These are phyloP conservation scores for Schizothorax lantsangensis DNA, from an alignment of 2,797 vertebrate species.

Conservation along the genomic window DNA sequence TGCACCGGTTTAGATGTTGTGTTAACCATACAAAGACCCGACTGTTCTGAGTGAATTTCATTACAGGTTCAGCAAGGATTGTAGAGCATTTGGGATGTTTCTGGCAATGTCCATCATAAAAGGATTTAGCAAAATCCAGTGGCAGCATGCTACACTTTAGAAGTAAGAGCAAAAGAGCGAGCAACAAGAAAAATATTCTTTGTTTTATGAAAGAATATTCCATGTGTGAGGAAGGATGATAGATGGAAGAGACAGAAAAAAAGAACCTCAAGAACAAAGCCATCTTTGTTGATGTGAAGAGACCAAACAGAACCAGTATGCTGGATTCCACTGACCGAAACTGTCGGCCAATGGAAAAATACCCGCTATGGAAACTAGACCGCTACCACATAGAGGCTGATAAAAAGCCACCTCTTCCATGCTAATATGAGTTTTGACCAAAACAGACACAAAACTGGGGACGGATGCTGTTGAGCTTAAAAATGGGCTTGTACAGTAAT, in stretches of 20 bases:
- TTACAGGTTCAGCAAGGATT: neutral
- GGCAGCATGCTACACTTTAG: constrained; percentile 58
- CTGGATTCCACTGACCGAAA: constrained; percentile 22
- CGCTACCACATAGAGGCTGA: neutral
- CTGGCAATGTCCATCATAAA: neutral
- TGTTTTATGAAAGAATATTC: constrained; percentile 44
- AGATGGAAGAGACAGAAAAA: constrained; percentile 42
- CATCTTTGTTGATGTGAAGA: constrained; percentile 60
- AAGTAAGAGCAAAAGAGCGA: constrained; percentile 58
- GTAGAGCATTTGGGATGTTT: constrained; percentile 6
- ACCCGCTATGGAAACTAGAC: neutral
- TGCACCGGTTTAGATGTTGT: neutral
- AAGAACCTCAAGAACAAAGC: constrained; percentile 57
- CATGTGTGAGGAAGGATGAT: constrained; percentile 44
- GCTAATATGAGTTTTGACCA: neutral
- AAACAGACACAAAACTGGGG: neutral
- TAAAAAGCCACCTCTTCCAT: neutral
- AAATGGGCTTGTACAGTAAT: constrained; percentile 9
- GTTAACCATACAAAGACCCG: neutral
- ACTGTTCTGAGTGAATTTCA: constrained; percentile 4
- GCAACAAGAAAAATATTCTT: constrained; percentile 46
- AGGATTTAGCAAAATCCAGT: constrained; percentile 14
- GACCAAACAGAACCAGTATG: constrained; percentile 46
- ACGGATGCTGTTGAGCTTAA: neutral
- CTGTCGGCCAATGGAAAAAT: neutral